phyloP scores from a whole-genome alignment of 2,888 invertebrate genomes.

The Eledona agricola region DNA sequence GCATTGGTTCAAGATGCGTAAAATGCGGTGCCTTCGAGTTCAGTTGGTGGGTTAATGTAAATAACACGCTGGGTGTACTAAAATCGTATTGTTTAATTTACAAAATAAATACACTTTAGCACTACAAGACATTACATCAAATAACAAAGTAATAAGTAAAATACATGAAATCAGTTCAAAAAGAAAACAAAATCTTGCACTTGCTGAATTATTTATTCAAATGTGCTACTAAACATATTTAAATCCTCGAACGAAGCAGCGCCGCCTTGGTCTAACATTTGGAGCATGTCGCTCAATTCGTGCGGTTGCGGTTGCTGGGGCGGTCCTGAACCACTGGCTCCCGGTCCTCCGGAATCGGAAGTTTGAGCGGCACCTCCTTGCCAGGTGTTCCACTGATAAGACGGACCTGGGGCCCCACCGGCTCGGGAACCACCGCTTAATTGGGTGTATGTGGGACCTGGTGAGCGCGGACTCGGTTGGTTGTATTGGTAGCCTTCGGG shows the following conservation, averaged over 20 bases:
- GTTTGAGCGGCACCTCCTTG: slow-evolving; percentile 48
- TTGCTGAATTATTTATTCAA: slow-evolving; percentile 72
- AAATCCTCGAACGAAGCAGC: slow-evolving; percentile 88
- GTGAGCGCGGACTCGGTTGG: slow-evolving; percentile 82
- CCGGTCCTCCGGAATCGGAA: slow-evolving; percentile 62
- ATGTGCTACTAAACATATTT: slow-evolving; percentile 87
- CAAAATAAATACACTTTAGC: slow-evolving; percentile 40
- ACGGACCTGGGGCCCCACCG: slow-evolving; percentile 44
- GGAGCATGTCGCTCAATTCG: slow-evolving; percentile 91
- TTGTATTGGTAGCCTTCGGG: slow-evolving; percentile 73
- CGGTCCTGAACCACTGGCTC: slow-evolving; percentile 65
- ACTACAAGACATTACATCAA: slow-evolving; percentile 36
- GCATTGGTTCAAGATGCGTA: no score
- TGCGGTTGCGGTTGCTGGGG: slow-evolving; percentile 77
- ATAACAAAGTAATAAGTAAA: slow-evolving; percentile 34
- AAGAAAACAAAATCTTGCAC: slow-evolving; percentile 28
- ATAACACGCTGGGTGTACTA: slow-evolving; percentile 32
- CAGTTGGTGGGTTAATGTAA: slow-evolving; percentile 6
- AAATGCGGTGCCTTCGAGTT: no score
- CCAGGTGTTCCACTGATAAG: slow-evolving; percentile 59
- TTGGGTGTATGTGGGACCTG: slow-evolving; percentile 86
- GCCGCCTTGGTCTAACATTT: slow-evolving; percentile 88
- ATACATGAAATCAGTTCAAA: slow-evolving; percentile 31
- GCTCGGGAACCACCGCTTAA: slow-evolving; percentile 70
- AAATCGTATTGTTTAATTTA: slow-evolving; percentile 40